phyloP scores from a whole-genome alignment of 2,888 invertebrate genomes.

The Rapana venosa region DNA sequence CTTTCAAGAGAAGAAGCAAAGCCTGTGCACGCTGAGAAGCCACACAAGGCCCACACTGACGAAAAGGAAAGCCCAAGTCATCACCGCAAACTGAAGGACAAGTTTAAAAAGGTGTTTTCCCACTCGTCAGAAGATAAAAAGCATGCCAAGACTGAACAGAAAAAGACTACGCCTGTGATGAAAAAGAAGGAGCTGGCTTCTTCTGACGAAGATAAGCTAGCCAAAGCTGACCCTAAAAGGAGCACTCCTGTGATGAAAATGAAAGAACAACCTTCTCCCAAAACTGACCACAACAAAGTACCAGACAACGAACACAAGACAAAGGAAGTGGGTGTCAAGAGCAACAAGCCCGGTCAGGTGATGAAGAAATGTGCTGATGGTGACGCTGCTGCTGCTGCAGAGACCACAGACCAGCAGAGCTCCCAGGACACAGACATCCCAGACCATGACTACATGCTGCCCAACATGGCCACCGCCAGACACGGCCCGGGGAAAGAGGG shows the following conservation, averaged over 20 bases:
- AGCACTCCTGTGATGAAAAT: background rate
- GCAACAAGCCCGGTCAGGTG: background rate
- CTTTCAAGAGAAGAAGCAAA: background rate
- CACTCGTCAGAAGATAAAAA: conserved; percentile 21
- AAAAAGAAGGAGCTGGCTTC: background rate
- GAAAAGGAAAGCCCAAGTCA: conserved; percentile 11
- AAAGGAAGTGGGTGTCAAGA: background rate
- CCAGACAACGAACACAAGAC: background rate
- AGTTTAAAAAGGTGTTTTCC: conserved; percentile 26
- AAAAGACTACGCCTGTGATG: conserved; percentile 6
- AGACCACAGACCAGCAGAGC: background rate
- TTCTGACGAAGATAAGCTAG: conserved; percentile 10
- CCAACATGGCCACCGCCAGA: background rate
- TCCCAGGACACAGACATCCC: background rate
- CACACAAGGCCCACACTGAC: background rate
- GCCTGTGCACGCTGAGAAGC: background rate
- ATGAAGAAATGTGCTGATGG: background rate
- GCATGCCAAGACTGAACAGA: background rate
- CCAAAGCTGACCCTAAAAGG: conserved; percentile 15
- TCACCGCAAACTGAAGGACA: conserved; percentile 31
- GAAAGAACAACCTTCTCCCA: background rate
- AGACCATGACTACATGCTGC: background rate
- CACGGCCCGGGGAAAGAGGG: background rate
- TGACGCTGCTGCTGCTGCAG: background rate
- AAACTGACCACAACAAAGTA: background rate